Evolutionary conservation across 2,888 invertebrate genomes (phyloP).

Genomic region (Mythimna albipuncta): DNA sequence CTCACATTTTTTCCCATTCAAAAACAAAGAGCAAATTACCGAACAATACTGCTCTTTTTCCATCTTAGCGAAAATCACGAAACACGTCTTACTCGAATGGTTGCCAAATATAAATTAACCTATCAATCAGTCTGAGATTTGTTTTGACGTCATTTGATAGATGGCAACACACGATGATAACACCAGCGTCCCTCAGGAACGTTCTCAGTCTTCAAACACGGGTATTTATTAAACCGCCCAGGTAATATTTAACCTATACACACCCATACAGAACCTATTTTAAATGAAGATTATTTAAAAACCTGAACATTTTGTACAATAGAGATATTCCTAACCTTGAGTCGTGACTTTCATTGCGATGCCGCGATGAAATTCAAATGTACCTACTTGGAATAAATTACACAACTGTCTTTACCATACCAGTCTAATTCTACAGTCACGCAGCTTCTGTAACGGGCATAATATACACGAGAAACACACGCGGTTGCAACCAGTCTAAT

Average conservation of each 20-base stretch:
- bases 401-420: slow-evolving; percentile 74
- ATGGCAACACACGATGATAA: too few species aligned
- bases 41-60: too few species aligned
- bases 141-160: too few species aligned
- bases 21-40: too few species aligned
- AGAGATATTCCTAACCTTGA: slow-evolving; percentile 39
- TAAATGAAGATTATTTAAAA: slow-evolving; percentile 38
- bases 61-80: too few species aligned
- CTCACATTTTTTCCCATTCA: too few species aligned
- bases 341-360: slow-evolving; percentile 46
- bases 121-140: too few species aligned
- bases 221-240: too few species aligned
- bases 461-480: slow-evolving; percentile 70
- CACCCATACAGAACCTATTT: not conserved
- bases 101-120: too few species aligned
- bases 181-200: too few species aligned
- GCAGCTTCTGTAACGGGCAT: slow-evolving; percentile 72
- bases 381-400: slow-evolving; percentile 68
- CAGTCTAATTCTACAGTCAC: slow-evolving; percentile 74
- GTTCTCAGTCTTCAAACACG: too few species aligned
- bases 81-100: too few species aligned
- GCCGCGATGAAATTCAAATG: slow-evolving; percentile 52
- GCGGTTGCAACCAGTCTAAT: slow-evolving; percentile 71
- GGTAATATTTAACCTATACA: slow-evolving; percentile 4
- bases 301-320: slow-evolving; percentile 26